These are phyloP conservation scores for Drosophila chauvacae DNA, from an alignment of 1,140 invertebrate genomes.

Conservation along the genomic window DNA sequence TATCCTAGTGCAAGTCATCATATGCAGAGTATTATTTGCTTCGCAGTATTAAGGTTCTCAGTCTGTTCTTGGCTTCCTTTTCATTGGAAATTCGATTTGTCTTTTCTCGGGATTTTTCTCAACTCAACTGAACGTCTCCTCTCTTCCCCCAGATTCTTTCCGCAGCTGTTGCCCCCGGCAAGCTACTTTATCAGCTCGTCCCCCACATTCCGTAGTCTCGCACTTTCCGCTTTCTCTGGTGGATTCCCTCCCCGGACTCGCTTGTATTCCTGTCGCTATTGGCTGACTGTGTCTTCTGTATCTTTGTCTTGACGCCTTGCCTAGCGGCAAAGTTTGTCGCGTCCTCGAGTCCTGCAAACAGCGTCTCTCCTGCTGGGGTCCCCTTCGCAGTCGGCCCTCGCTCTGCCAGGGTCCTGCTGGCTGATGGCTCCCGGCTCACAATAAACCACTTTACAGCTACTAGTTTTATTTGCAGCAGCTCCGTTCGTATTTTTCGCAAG, in stretches of 20 bases:
- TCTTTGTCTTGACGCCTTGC: slow-evolving; percentile 61
- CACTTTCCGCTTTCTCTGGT: slow-evolving; percentile 3
- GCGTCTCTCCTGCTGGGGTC: not conserved
- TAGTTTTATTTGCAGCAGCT: slow-evolving; percentile 53
- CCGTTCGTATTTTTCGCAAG: slow-evolving; percentile 44
- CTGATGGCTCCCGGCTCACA: slow-evolving; percentile 59
- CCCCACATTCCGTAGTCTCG: slow-evolving; percentile 22
- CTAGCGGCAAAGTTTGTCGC: slow-evolving; percentile 76
- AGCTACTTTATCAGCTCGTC: slow-evolving; percentile 71
- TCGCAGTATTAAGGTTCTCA: not conserved
- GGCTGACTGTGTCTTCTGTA: slow-evolving; percentile 29
- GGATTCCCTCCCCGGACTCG: not conserved
- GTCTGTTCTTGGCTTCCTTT: slow-evolving; percentile 19
- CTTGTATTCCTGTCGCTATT: slow-evolving; percentile 45
- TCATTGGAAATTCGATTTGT: slow-evolving; percentile 67
- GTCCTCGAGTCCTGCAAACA: slow-evolving; percentile 38
- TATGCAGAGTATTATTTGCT: slow-evolving; percentile 7
- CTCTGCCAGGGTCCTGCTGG: slow-evolving; percentile 9
- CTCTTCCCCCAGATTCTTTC: not conserved
- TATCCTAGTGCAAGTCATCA: not conserved
- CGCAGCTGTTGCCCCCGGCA: slow-evolving; percentile 42
- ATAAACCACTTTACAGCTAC: slow-evolving; percentile 79
- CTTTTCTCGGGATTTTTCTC: slow-evolving; percentile 28
- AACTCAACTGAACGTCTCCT: not conserved
- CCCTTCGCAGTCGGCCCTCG: not conserved